Conservation (phyloP, 2,888 invertebrate genomes). For the Hypomecis atomaria region DNA sequence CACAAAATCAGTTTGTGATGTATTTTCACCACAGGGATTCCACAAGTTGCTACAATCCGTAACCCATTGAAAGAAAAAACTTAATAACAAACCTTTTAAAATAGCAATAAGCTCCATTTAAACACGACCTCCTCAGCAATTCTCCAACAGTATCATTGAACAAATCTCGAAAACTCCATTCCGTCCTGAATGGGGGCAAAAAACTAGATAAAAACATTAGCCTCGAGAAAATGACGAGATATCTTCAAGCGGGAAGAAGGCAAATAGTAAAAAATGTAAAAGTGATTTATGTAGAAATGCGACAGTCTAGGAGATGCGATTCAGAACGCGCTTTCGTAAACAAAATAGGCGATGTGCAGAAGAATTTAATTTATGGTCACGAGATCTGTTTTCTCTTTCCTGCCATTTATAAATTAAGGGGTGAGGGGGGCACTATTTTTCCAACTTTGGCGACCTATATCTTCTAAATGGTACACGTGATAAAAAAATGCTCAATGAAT, state of each 20-base stretch:
- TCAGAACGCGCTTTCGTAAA: not conserved
- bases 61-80: not conserved
- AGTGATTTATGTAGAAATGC: constrained; percentile 15
- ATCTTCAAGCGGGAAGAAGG: constrained; percentile 7
- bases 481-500: no score
- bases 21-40: no score
- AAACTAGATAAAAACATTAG: constrained; percentile 24
- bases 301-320: not conserved
- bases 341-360: not conserved
- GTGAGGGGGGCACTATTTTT: no score
- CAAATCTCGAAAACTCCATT: constrained; percentile 6
- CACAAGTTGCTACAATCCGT: no score
- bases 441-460: no score
- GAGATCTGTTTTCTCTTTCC: no score
- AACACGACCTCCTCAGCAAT: not conserved
- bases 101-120: not conserved
- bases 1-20: no score
- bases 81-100: not conserved
- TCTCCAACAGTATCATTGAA: not conserved
- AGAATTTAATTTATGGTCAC: not conserved
- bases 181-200: not conserved
- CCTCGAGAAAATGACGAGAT: constrained; percentile 23
- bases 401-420: no score
- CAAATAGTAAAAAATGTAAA: constrained; percentile 20
- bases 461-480: no score